Evolutionary conservation across 2,888 invertebrate species (phyloP), one percentile per base, ranked within the genome.

Genomic region (Antitype chi): DNA sequence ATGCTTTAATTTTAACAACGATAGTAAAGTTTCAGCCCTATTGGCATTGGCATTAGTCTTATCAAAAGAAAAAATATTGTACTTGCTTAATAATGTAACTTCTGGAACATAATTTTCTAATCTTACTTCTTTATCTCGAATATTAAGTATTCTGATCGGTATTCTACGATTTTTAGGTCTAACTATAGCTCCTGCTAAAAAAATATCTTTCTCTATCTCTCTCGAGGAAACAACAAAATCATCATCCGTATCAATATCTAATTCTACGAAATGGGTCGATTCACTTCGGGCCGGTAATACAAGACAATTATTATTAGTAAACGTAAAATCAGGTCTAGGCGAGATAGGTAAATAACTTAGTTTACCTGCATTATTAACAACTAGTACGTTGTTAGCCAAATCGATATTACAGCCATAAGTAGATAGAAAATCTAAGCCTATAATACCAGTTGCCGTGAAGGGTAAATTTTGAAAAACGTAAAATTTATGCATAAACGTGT

Each of bases 1-100:
- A 64, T 64, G 60, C 32, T 60, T 60, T 23, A 63, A 43, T 63
- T 63, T 63, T 63, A 43, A 63, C n/a, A 43, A 15, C 7, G 63
- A 11, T 7, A 63, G 43, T 63, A 43, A 63, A n/a, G 43, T 63
- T 43, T 63, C 43, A 13, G 38, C 62, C 7, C 62, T 63, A 63
- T 63, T 43, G 1, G 23, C 38, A 43, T 38, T 63, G 38, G 6
- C 63, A 43, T 43, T 43, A n/a, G 63, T 63, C 7, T 63, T 63
- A 43, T 63, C 43, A 43, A 63, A 63, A 63, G 63, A 15, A 20
- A 53, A 23, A 9, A 53, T 9, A 23, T 53, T 23, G 3, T 53
- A 53, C 23, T 53, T 23, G 53, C 3, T 23, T 9, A 53, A 9
- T 5, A 3, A 15, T 15, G 2, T 49, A 3, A 9, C 53, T 53